A percentile compares a stretch with the other conserved stretches of the same genome.
phyloP scores from a whole-genome alignment of 1,140 invertebrate genomes.

The Diprion similis region DNA sequence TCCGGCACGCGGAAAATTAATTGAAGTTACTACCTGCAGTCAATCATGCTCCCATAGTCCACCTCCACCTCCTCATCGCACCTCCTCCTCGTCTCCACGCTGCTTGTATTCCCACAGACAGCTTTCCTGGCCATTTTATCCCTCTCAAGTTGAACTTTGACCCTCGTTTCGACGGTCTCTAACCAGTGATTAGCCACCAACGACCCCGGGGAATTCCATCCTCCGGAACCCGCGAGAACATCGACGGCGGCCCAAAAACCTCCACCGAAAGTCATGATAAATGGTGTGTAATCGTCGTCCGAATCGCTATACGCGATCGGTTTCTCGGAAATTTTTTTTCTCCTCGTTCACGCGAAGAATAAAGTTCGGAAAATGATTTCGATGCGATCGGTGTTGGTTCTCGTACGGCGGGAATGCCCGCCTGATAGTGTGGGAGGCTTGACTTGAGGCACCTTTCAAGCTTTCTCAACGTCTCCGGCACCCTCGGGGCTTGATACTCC shows the following conservation, averaged over 20 bases:
- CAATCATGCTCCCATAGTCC: slow-evolving; percentile 32
- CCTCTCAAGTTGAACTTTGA: slow-evolving; percentile 21
- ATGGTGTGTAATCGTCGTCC: not conserved
- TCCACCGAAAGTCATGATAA: slow-evolving; percentile 25
- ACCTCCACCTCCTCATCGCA: not conserved
- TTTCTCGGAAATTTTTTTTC: too few relatives aligned
- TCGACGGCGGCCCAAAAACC: slow-evolving; percentile 44
- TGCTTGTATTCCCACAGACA: not conserved
- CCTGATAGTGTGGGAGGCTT: too few relatives aligned
- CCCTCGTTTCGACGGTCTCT: slow-evolving; percentile 35
- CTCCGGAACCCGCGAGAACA: slow-evolving; percentile 34
- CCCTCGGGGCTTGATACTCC: too few relatives aligned
- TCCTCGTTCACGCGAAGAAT: too few relatives aligned
- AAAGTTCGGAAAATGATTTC: too few relatives aligned
- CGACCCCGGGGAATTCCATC: slow-evolving; percentile 17
- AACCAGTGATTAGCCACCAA: slow-evolving; percentile 44
- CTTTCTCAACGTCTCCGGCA: too few relatives aligned
- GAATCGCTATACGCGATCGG: not conserved
- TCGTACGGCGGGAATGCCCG: too few relatives aligned
- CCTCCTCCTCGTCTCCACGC: not conserved
- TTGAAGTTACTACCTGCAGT: slow-evolving; percentile 36
- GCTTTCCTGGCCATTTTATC: not conserved
- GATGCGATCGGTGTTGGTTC: too few relatives aligned
- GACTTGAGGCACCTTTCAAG: too few relatives aligned
- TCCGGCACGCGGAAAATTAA: too few relatives aligned